Percentiles rank a stretch among this genome's conserved stretches.
phyloP scores from a whole-genome alignment of 2,113 vertebrate species.

The Lagopus muta region DNA sequence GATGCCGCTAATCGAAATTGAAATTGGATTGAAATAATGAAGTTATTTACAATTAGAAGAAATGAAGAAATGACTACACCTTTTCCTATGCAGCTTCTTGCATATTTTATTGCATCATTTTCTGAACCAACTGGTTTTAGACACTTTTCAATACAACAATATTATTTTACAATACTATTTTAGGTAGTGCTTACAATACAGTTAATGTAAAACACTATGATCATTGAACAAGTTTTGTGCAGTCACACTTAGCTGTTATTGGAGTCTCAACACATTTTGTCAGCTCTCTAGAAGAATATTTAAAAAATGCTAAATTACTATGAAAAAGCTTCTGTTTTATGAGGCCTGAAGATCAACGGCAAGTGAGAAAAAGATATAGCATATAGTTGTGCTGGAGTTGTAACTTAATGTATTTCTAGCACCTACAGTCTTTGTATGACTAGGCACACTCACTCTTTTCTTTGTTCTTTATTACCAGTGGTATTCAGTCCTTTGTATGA shows the following conservation, averaged over 20 bases:
- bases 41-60: neutral
- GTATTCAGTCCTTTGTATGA: neutral
- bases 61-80: neutral
- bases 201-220: neutral
- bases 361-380: neutral
- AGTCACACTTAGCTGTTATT: neutral
- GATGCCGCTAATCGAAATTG: neutral
- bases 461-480: constrained; percentile 21
- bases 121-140: neutral
- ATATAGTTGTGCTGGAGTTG: neutral
- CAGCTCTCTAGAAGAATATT: constrained; percentile 4
- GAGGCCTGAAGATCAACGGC: neutral
- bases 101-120: neutral
- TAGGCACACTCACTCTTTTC: neutral
- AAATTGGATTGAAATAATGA: neutral
- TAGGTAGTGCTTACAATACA: neutral
- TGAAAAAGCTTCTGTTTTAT: neutral
- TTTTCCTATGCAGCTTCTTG: neutral
- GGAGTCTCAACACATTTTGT: neutral
- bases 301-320: constrained; percentile 14
- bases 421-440: neutral
- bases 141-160: neutral
- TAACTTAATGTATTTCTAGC: constrained; percentile 7
- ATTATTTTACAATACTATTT: neutral
- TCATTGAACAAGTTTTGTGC: neutral